A percentile compares a stretch with the other conserved stretches of the same genome.
Evolutionary conservation across 2,797 vertebrate species (phyloP).

Genomic region (Chelon auratus): DNA sequence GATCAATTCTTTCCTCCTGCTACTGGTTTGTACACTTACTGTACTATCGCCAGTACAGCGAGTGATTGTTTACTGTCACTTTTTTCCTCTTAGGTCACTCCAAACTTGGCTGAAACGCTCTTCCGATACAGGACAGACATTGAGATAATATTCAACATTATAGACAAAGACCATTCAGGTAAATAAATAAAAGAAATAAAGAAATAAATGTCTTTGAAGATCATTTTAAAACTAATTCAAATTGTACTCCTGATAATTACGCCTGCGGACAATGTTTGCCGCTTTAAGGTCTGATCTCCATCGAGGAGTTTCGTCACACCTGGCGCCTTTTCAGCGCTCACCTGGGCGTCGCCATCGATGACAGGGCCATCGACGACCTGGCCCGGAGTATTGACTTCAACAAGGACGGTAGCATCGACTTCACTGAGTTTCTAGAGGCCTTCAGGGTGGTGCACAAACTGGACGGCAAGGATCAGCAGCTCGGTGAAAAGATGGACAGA

Average conservation of each 20-base stretch:
- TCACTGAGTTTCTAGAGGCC: constrained; percentile 96
- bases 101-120: constrained; percentile 90
- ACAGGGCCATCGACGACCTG: constrained; percentile 89
- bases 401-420: constrained; percentile 97
- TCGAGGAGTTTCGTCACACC: constrained; percentile 92
- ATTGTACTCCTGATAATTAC: constrained; percentile 1
- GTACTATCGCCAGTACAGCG: background rate
- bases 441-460: constrained; percentile 94
- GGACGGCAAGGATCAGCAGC: constrained; percentile 83
- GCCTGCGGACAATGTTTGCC: background rate
- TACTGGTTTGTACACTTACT: background rate
- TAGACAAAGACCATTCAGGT: constrained; percentile 97
- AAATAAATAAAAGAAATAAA: constrained; percentile 15
- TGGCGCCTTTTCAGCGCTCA: constrained; percentile 95
- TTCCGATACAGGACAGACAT: constrained; percentile 94
- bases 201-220: background rate
- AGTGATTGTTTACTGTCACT: background rate
- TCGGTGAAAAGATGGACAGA: constrained; percentile 50
- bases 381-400: constrained; percentile 94
- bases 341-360: constrained; percentile 83
- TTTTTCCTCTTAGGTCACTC: constrained; percentile 83
- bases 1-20: background rate
- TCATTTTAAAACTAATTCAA: background rate
- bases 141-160: constrained; percentile 95
- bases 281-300: constrained; percentile 91